Base-by-base conservation (phyloP, 1,140 invertebrate species). In the Zaprionus kolodkinae region DNA sequence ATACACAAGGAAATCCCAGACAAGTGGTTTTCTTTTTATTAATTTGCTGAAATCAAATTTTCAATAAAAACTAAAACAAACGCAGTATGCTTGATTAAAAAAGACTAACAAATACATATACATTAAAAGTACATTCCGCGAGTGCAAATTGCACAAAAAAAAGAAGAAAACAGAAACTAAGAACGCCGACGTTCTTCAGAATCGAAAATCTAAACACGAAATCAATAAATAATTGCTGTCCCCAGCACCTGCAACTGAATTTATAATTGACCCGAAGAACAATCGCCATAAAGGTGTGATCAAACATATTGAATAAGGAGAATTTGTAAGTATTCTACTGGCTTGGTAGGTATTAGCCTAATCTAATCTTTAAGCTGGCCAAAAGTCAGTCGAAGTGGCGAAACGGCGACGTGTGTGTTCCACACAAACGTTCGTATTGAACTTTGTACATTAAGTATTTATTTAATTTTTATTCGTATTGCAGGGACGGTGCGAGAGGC, bases 381-480 rank as follows among this genome's bases (percentile, higher is more conserved):
- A 15, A 69, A 33, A 68, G 56, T 68, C 52, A 38, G 13, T 25
- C 67, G 54, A 75, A 43, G 54, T 63, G 66, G 52, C 15, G 10
- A 52, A 12, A 6, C 13, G 25, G 36, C 55, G 27, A 30, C 27
- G 27, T 30, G 25, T 48, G 11, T 10, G 27, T 15, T 21, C 48
- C 45, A 72, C 76, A 56, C 67, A 71, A 57, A 87, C 69, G 66
- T 65, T 63, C 45, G 52, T 9, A 55, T n/a, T 87, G 84, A 89
- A 88, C 85, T 85, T 88, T 88, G 85, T 55, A 79, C 85, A 88
- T 89, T 85, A 85, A 89, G 69, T 50, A 89, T 89, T 81, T 38
- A 88, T 81, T 69, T 62, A 70, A 38, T 78, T 11, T 21, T 25
- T 50, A 25, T 70, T 76, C 54, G 54, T 74, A 73, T 66, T 78